Evolutionary conservation across 2,113 vertebrate species (phyloP).

Genomic region (Crotalus tigris): DNA sequence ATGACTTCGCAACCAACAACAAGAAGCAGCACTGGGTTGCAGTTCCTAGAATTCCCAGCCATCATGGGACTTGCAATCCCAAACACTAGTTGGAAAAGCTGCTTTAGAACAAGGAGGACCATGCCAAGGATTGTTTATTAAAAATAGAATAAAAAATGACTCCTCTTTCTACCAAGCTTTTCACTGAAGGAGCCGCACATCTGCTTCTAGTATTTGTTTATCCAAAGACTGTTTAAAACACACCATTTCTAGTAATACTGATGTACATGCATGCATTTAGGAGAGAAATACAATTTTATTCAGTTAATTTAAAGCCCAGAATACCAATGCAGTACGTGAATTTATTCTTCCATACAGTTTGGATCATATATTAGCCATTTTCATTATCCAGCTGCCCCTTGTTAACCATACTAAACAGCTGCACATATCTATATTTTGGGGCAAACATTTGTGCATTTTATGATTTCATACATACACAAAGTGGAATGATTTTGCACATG

Average conservation of each 20-base stretch:
- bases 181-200: background rate
- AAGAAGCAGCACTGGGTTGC: too few species aligned
- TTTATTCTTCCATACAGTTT: background rate
- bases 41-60: background rate
- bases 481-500: background rate
- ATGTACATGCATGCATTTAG: background rate
- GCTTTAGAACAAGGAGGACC: background rate
- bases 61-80: background rate
- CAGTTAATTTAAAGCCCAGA: background rate
- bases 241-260: background rate
- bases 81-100: background rate
- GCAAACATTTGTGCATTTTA: background rate
- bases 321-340: accelerated
- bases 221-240: background rate
- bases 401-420: background rate
- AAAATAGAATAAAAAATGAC: background rate
- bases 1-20: too few species aligned
- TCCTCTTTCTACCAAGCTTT: background rate
- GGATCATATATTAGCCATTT: background rate
- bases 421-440: background rate
- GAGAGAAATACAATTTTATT: background rate
- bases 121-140: background rate
- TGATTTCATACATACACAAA: background rate
- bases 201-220: background rate
- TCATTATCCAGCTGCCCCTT: background rate